Evolutionary conservation across 2,113 vertebrate genomes (phyloP), one percentile per base, ranked within the genome.

Genomic region (Crotalus viridis): DNA sequence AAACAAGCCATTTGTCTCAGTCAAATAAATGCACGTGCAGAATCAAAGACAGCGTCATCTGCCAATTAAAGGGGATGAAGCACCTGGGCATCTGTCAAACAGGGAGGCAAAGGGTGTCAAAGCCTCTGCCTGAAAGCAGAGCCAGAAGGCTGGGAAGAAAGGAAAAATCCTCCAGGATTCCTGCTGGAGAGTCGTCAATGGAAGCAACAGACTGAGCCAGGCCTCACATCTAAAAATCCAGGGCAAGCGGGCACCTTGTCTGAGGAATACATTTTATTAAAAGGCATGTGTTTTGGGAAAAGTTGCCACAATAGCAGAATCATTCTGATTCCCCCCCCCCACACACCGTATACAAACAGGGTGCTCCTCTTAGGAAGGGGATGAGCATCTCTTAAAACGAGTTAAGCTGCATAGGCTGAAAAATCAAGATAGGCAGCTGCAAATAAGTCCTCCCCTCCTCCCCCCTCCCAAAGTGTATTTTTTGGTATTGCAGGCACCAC

Each of bases 31-130:
- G 61, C 95, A 91, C 96, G 95, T 91, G 64, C 94, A 95, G 93
- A 95, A 94, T 94, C 91, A 93, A 93, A 95, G 92, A 95, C 2
- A 93, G 61, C 92, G 95, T 96, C 97, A 97, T 96, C 97, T 98
- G 97, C 96, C 97, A 95, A 61, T 95, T 96, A 96, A 94, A 87
- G 95, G 93, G 96, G 96, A 96, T 4, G 93, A 93, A 97, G 94
- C 96, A 94, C 92, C 96, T 89, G 94, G 96, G 96, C 97, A 98
- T 97, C 97, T 98, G 97, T 95, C 97, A 96, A 90, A 92, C 0
- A 3, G 94, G 96, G 52, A 96, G 96, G 96, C 93, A 96, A 97
- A 87, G 96, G 95, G 94, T 85, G 92, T 94, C 94, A 95, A 93
- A 90, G 95, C 91, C 86, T 93, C 94, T 95, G 94, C 94, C 94